Evolutionary conservation across 2,797 vertebrate genomes (phyloP).

Genomic region (Melanotaenia trifasciata): DNA sequence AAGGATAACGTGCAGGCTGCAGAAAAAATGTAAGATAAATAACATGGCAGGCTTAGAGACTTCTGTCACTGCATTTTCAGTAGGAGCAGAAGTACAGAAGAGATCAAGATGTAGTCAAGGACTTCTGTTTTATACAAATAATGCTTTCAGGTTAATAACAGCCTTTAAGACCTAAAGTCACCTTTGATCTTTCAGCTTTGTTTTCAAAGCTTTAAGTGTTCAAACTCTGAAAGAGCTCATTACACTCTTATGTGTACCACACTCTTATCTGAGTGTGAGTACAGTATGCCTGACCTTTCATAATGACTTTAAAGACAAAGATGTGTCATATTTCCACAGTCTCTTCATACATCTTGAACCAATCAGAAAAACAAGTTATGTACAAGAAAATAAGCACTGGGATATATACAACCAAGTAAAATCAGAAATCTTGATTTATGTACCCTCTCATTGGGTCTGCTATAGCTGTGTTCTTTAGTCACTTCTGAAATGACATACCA

Average conservation of each 20-base stretch:
- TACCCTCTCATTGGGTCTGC: not conserved
- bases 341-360: not conserved
- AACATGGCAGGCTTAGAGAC: not conserved
- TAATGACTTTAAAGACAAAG: not conserved
- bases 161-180: conserved; percentile 22
- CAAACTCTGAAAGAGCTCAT: conserved; percentile 10
- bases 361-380: not conserved
- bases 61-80: not conserved
- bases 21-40: conserved; percentile 1
- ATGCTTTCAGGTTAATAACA: conserved; percentile 4
- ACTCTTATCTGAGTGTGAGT: not conserved
- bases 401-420: not conserved
- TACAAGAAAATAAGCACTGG: not conserved
- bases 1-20: not conserved
- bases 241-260: not conserved
- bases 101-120: conserved; percentile 19
- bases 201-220: conserved; percentile 11
- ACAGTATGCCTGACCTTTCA: conserved; percentile 10
- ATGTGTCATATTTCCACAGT: no score
- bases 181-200: conserved; percentile 38
- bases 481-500: not conserved
- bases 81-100: conserved; percentile 5
- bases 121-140: conserved; percentile 22
- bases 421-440: not conserved
- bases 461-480: not conserved